Conservation (phyloP, 1,140 invertebrate species). For the Eriocheir sinensis region DNA sequence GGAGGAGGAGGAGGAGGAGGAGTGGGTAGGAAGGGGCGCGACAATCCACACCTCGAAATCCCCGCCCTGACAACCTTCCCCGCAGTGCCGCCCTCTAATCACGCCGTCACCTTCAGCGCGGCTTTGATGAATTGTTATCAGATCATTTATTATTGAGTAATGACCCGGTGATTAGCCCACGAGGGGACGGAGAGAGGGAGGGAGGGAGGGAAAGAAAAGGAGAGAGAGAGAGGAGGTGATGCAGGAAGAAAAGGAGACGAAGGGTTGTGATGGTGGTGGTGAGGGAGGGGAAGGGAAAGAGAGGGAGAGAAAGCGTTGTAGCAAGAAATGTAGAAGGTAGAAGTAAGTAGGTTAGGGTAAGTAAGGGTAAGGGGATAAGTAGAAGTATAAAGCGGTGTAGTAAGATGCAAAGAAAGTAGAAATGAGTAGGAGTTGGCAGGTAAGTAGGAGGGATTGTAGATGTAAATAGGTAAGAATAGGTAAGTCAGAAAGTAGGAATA, state of each 20-base stretch:
- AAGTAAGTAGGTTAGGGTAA: too few species aligned
- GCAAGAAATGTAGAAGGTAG: too few species aligned
- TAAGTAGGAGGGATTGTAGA: too few species aligned
- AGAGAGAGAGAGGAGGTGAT: background rate
- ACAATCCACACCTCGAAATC: background rate
- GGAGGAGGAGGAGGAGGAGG: background rate
- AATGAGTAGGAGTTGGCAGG: too few species aligned
- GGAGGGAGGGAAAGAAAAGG: background rate
- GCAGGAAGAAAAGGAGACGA: too few species aligned
- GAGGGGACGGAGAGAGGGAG: background rate
- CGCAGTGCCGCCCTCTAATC: conserved; percentile 39
- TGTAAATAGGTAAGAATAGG: too few species aligned
- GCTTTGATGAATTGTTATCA: conserved; percentile 62
- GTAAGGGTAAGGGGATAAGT: too few species aligned
- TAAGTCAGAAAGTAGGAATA: too few species aligned
- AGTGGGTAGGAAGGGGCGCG: background rate
- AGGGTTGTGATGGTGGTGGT: background rate
- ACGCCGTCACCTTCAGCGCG: conserved; percentile 31
- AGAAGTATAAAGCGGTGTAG: too few species aligned
- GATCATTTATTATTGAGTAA: conserved; percentile 63
- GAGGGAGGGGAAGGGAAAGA: background rate
- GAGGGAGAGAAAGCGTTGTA: too few species aligned
- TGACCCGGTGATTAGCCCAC: conserved; percentile 22
- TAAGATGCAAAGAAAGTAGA: too few species aligned
- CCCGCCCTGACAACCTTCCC: background rate